These are phyloP conservation scores for Scaptomyza pallida DNA, from an alignment of 1,140 invertebrate genomes.

Conservation along the genomic window DNA sequence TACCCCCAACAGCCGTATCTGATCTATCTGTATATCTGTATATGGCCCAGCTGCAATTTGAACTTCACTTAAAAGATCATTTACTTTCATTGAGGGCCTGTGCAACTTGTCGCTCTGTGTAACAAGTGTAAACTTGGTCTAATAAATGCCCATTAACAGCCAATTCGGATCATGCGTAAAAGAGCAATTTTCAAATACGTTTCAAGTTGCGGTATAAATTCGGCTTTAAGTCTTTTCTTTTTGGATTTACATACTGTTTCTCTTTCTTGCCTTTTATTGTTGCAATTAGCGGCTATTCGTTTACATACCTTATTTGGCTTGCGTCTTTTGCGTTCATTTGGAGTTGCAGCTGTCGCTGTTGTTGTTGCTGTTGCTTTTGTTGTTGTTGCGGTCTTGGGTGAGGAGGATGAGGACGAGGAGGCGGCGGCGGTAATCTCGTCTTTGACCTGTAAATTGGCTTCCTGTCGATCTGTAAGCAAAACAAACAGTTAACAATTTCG, in stretches of 20 bases:
- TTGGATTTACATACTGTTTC: conserved; percentile 18
- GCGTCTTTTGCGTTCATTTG: conserved; percentile 67
- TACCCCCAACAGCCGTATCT: conserved; percentile 1
- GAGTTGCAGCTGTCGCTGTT: conserved; percentile 26
- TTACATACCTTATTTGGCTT: conserved; percentile 70
- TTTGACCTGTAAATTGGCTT: conserved; percentile 84
- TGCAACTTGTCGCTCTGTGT: conserved; percentile 63
- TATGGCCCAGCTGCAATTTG: conserved; percentile 74
- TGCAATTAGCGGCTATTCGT: conserved; percentile 1
- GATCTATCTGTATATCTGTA: conserved; percentile 52
- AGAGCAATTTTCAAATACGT: background rate
- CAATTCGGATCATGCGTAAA: conserved; percentile 57
- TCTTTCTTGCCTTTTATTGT: conserved; percentile 16
- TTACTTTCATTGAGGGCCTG: conserved; percentile 77
- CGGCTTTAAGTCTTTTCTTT: conserved; percentile 21
- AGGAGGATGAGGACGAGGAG: conserved; percentile 37
- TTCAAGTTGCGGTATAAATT: conserved; percentile 1
- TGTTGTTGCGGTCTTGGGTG: conserved; percentile 24
- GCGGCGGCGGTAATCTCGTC: conserved; percentile 23
- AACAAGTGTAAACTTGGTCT: conserved; percentile 81
- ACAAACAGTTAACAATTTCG: conserved; percentile 22
- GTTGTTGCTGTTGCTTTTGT: conserved; percentile 16
- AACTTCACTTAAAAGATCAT: conserved; percentile 79
- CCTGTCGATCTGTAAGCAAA: conserved; percentile 85
- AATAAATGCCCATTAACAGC: conserved; percentile 71